Conservation (phyloP, 2,797 vertebrate genomes). For the Antrozous pallidus region DNA sequence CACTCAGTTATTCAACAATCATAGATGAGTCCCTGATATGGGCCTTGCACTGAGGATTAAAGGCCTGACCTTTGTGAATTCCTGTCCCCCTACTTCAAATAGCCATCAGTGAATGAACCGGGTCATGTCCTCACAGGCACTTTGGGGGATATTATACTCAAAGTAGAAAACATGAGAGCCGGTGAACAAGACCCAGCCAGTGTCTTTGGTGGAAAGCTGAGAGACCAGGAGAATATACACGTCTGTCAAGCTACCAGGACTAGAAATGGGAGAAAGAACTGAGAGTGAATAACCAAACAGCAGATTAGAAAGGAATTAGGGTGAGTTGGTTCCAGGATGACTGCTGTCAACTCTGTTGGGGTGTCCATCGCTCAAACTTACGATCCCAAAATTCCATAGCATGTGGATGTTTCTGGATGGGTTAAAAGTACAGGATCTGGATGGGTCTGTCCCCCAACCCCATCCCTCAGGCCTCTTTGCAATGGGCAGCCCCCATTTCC, state of each 20-base stretch:
- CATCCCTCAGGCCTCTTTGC: not conserved
- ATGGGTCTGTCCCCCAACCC: not conserved
- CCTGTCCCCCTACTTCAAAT: not conserved
- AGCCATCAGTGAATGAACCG: not conserved
- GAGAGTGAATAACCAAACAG: conserved; percentile 4
- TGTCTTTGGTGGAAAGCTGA: not conserved
- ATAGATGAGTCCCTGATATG: not conserved
- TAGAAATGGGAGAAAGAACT: conserved; percentile 40
- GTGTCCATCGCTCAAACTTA: conserved; percentile 33
- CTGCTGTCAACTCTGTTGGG: not conserved
- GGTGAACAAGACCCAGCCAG: not conserved
- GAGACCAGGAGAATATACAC: not conserved
- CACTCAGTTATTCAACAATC: conserved; percentile 6
- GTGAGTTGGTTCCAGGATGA: not conserved
- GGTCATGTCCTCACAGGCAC: not conserved
- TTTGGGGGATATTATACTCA: not conserved
- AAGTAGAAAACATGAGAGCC: not conserved
- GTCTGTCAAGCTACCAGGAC: conserved; percentile 33
- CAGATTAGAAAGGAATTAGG: conserved; percentile 49
- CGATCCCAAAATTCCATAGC: not conserved
- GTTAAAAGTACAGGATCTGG: not conserved
- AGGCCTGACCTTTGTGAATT: not conserved
- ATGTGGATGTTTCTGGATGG: not conserved
- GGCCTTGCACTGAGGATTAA: not conserved
- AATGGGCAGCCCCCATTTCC: not conserved